Conservation (phyloP, 1,140 invertebrate genomes). For the Danaus melanippus region DNA sequence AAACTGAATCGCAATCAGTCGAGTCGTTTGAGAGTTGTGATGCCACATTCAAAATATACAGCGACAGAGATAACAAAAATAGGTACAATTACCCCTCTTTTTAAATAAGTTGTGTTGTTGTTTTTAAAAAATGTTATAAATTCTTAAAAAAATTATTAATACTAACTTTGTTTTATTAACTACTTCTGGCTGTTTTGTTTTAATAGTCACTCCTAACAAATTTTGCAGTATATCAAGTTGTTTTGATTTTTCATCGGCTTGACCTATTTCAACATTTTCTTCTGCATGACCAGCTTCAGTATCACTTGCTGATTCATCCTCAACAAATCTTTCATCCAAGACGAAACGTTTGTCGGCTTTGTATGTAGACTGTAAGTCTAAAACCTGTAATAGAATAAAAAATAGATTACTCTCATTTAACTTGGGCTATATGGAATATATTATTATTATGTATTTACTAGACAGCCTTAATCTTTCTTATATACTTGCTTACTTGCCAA, state of each 20-base stretch:
- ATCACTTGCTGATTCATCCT: conserved; percentile 41
- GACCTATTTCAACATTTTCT: conserved; percentile 41
- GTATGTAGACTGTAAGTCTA: conserved; percentile 72
- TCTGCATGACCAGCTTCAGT: conserved; percentile 25
- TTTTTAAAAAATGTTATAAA: too few species aligned
- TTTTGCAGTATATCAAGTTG: conserved; percentile 74
- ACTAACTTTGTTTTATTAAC: conserved; percentile 55
- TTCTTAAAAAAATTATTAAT: conserved; percentile 7
- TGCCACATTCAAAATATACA: too few species aligned
- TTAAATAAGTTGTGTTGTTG: too few species aligned
- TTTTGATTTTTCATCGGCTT: conserved; percentile 72
- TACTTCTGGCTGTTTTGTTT: conserved; percentile 32
- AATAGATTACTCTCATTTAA: too few species aligned
- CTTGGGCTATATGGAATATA: too few species aligned
- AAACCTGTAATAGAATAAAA: conserved; percentile 44
- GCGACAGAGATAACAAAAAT: too few species aligned
- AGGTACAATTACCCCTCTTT: too few species aligned
- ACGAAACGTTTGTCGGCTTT: conserved; percentile 75
- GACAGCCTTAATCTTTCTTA: too few species aligned
- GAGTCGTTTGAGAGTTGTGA: too few species aligned
- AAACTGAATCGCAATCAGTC: too few species aligned
- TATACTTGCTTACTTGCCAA: too few species aligned
- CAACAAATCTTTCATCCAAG: conserved; percentile 74
- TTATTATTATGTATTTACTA: too few species aligned
- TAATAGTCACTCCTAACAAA: conserved; percentile 69